Evolutionary conservation across 2,888 invertebrate genomes (phyloP), one percentile per base, ranked within the genome.

Genomic region (Synanthedon formicaeformis): DNA sequence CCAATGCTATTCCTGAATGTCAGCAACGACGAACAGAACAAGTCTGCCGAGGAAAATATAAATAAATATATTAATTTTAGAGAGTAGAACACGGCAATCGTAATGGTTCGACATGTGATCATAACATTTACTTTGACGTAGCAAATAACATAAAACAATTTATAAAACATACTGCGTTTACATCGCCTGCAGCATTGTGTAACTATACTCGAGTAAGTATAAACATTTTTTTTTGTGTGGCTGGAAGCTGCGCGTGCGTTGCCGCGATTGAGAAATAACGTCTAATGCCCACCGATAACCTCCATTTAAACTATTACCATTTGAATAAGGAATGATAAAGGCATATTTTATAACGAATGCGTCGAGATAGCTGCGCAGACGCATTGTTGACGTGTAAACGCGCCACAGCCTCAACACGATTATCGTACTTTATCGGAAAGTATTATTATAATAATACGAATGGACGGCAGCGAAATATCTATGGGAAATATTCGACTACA

Each of bases 251-350:
- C 49, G 49, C 49, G 49, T 49, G 49, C 49, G 49, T 14, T 13
- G 40, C 52, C 34, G 5, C 41, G 55, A 59, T 59, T 56, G 54
- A 56, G 57, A 56, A 56, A 59, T 59, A 52, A 55, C 56, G 56
- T 53, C 52, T 52, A 52, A 52, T 50, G 54, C 41, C 34, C 53
- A 50, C 49, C 41, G 41, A 51, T 51, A 51, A 51, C 41, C 40
- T 40, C 51, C 23, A 41, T 16, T 51, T 51, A 41, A 51, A 51
- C 51, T 51, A 51, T 41, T 41, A 41, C 51, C 51, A 40, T 40
- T 18, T 16, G 14, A 40, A 41, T 40, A 13, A 40, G 14, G 11
- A 18, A 14, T 34, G 51, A 51, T 51, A 51, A 41, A 41, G 41
- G 51, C 45, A 51, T 51, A 51, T 51, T 51, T 51, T 51, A 51